Percentiles rank a stretch among this genome's conserved stretches.
These are phyloP conservation scores for Dendrolimus houi DNA, from an alignment of 2,888 invertebrate species.

Conservation along the genomic window DNA sequence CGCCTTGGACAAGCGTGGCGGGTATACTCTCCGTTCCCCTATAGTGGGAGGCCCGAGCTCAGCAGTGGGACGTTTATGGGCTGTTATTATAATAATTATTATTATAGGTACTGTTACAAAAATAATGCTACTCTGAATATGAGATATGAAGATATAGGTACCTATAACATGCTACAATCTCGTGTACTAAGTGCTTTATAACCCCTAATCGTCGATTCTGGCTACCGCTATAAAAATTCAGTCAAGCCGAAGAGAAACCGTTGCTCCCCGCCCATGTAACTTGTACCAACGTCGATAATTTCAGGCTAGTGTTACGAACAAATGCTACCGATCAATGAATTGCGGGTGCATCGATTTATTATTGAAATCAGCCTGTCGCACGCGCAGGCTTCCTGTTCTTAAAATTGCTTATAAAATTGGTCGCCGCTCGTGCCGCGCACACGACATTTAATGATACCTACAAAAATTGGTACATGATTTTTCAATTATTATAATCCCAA, in stretches of 20 bases:
- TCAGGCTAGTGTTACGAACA: slow-evolving; percentile 47
- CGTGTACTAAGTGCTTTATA: slow-evolving; percentile 27
- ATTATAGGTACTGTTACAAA: no score
- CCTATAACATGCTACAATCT: no score
- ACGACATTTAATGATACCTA: slow-evolving; percentile 53
- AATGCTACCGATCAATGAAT: slow-evolving; percentile 49
- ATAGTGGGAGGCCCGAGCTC: no score
- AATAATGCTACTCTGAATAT: no score
- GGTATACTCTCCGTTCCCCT: no score
- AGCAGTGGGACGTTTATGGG: no score
- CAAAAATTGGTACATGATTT: slow-evolving; percentile 44
- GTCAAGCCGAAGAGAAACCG: slow-evolving; percentile 44
- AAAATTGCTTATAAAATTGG: slow-evolving; percentile 70
- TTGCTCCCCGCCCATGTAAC: slow-evolving; percentile 54
- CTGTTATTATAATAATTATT: no score
- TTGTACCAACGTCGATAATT: slow-evolving; percentile 64
- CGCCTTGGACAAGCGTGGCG: no score
- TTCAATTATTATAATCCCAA: slow-evolving; percentile 52
- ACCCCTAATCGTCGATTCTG: slow-evolving; percentile 47
- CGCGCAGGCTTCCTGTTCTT: slow-evolving; percentile 55
- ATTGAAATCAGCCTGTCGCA: slow-evolving; percentile 66
- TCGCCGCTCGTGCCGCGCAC: slow-evolving; percentile 58
- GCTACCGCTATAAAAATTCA: slow-evolving; percentile 59
- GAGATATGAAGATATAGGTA: no score
- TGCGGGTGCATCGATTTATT: slow-evolving; percentile 67